Base-by-base conservation (phyloP, 2,797 vertebrate species). In the Enteromius anoplus region DNA sequence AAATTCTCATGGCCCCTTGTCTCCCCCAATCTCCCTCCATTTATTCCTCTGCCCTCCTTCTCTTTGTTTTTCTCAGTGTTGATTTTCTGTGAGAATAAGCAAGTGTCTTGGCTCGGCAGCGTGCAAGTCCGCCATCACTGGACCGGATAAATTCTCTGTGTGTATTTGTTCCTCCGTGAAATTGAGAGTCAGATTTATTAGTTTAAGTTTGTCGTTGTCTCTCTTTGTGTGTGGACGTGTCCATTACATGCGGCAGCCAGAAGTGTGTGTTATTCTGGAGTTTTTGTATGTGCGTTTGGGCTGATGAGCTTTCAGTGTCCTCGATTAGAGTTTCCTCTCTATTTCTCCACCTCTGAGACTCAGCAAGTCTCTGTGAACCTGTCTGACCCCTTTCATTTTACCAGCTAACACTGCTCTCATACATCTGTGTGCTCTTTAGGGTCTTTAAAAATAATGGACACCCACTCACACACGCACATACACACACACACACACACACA, bases 1-100 rank as follows among this genome's bases (percentile, higher is more conserved):
- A 87, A 90, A 88, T 88, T 91, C 90, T 89, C 90, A 85, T 87
- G 90, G 89, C 90, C 70, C 78, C 91, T 75, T 37, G 26, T 83
- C 81, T 66, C 68, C 81, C 80, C 70, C 69, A 70, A 62, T 85
- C 75, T 80, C 62, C 65, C 40, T 51, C 51, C 45, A n/a, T 82
- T 72, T 82, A 81, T 82, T 73, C 47, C 60, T 64, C 65, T 80
- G 80, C 58, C 72, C 73, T 42, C 51, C 5, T 49, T 72, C 14
- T 65, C 65, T 77, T 68, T 77, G 64, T 55, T 68, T 75, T 58
- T 21, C 42, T n/a, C 64, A 26, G 42, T 70, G 60, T 42, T 82
- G 80, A 75, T 82, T 82, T 82, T 82, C 80, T 75, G 47, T 75
- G 72, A 68, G 80, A 82, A 82, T 82, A 82, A 82, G 80, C 71